Evolutionary conservation across 1,140 invertebrate genomes (phyloP), one percentile per base, ranked within the genome.

Genomic region (Pantala flavescens): DNA sequence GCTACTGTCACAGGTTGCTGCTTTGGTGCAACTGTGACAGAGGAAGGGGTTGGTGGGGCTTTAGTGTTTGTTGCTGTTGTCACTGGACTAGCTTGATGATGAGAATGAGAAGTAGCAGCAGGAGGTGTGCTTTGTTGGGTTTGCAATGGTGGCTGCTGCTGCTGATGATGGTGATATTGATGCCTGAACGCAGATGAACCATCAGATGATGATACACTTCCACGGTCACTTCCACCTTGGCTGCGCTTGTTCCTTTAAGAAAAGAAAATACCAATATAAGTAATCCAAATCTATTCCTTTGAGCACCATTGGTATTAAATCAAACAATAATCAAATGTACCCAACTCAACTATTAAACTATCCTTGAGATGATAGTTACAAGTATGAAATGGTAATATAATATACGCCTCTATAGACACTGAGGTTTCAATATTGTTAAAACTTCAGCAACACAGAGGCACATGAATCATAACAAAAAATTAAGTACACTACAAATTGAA

Each of bases 201-300:
- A 63, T 63, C 49, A 7, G 49, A 63, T 63, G 49, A 63, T 71
- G 73, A 63, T 14, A 74, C 19, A 71, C 75, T 76, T 19, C 23
- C 72, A n/a, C 75, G 72, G 19, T 76, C 75, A 73, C 75, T 73
- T 36, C 42, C 42, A 74, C 74, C 72, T 43, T 77, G 76, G 63
- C 73, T 76, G 36, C 76, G 24, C 43, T 76, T 77, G 24, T 77
- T 76, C 55, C 76, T 76, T 36, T 3, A 73, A 23, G 16, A 73
- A 16, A 49, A 49, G 16, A 49, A 11, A 49, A 11, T 49, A 49
- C 43, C 43, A 49, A 49, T 49, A 49, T 49, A 16, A 71, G 9
- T 21, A 23, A 11, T 24, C 72, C 43, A 36, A 21, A 16, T 71
- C 74, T 73, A 36, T 77, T 49, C 16, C 16, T 72, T 76, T 76